phyloP scores from a whole-genome alignment of 2,113 vertebrate genomes.

The Myiagra hebetior region DNA sequence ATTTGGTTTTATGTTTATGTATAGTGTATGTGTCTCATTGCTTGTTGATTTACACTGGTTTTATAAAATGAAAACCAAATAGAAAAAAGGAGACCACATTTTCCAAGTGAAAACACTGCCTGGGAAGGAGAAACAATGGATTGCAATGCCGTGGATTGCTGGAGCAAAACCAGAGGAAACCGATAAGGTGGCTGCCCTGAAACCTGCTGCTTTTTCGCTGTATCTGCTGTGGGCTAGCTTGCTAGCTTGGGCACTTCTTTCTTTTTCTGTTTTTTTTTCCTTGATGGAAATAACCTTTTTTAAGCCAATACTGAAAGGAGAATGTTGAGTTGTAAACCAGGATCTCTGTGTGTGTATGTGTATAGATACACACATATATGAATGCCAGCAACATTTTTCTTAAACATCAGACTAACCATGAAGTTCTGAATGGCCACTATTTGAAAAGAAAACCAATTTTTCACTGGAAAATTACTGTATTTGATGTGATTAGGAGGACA shows the following conservation, averaged over 20 bases:
- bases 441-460: not conserved
- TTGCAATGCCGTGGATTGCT: conserved; percentile 31
- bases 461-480: not conserved
- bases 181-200: conserved; percentile 73
- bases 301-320: not conserved
- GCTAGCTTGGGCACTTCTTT: conserved; percentile 17
- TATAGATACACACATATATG: not conserved
- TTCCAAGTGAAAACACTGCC: conserved; percentile 67
- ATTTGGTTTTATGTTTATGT: conserved; percentile 29
- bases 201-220: conserved; percentile 35
- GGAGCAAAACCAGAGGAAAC: conserved; percentile 66
- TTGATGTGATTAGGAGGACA: not conserved
- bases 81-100: conserved; percentile 74
- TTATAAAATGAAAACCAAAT: conserved; percentile 61
- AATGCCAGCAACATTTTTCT: not conserved
- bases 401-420: not conserved
- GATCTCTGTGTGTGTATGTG: not conserved
- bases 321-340: not conserved
- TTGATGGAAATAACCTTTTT: not conserved
- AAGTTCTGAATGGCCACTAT: not conserved
- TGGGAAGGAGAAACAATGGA: conserved; percentile 66
- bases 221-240: conserved; percentile 39
- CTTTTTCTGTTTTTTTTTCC: not conserved
- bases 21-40: conserved; percentile 48
- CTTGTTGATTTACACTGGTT: conserved; percentile 67